These are phyloP conservation scores for Chironomus tepperi DNA, from an alignment of 1,140 invertebrate species.

Conservation along the genomic window DNA sequence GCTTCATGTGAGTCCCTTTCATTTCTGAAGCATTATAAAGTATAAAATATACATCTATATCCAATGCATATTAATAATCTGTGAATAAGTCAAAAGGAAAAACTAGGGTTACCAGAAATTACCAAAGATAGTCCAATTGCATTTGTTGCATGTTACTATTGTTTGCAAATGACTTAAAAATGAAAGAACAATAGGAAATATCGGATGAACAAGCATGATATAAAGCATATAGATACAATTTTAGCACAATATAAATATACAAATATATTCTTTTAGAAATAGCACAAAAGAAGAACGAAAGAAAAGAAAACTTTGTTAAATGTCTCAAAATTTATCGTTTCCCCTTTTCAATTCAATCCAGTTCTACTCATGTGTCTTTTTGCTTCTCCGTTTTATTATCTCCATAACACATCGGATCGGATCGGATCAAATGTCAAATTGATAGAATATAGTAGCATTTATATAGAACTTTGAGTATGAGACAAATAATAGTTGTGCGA, in stretches of 20 bases:
- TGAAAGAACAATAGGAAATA: background rate
- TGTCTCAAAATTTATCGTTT: conserved; percentile 7
- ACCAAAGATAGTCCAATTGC: background rate
- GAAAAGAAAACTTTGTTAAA: background rate
- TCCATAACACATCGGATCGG: conserved; percentile 9
- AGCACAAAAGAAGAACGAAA: too few relatives aligned
- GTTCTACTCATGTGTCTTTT: background rate
- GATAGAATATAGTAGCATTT: background rate
- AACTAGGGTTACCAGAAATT: background rate
- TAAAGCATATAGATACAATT: background rate
- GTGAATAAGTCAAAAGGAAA: too few relatives aligned
- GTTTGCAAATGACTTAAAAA: conserved; percentile 3
- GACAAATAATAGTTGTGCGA: conserved; percentile 1
- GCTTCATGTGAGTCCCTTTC: too few relatives aligned
- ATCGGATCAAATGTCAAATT: conserved; percentile 23
- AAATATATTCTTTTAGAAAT: background rate
- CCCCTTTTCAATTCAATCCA: background rate
- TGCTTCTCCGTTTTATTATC: background rate
- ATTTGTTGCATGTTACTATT: conserved; percentile 4
- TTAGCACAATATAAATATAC: background rate
- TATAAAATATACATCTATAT: too few relatives aligned
- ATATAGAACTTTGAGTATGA: background rate
- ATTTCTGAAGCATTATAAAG: too few relatives aligned
- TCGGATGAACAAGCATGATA: background rate
- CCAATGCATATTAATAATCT: too few relatives aligned